A percentile compares a stretch with the other conserved stretches of the same genome.
Conservation (phyloP, 64 coral and sea anemone genomes). For the Stichodactyla helianthus region DNA sequence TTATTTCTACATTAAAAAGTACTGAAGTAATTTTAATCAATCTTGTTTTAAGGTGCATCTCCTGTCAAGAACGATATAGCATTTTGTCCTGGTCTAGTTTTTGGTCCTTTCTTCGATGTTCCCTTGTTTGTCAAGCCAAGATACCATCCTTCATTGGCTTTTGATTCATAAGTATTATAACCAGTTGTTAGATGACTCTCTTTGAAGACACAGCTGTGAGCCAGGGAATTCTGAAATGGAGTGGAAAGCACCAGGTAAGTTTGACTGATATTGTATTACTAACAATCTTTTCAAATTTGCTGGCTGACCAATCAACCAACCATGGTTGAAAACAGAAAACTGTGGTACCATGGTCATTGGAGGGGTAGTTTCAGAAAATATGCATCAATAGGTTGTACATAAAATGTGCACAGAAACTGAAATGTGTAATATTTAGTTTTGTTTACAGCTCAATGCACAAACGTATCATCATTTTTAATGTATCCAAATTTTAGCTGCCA, state of each 20-base stretch:
- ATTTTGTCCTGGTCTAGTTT: constrained; percentile 28
- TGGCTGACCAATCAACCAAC: too few relatives aligned
- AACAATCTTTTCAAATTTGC: too few relatives aligned
- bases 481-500: too few relatives aligned
- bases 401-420: too few relatives aligned
- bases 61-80: constrained; percentile 16
- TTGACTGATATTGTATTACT: not conserved
- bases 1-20: not conserved
- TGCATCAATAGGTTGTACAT: too few relatives aligned
- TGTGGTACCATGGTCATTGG: too few relatives aligned
- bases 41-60: constrained; percentile 7
- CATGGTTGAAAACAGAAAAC: too few relatives aligned
- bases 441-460: too few relatives aligned
- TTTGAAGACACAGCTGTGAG: constrained; percentile 33
- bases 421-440: too few relatives aligned
- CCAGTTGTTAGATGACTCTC: not conserved
- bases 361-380: too few relatives aligned
- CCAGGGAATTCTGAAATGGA: constrained; percentile 9
- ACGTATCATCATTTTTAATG: too few relatives aligned
- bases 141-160: constrained; percentile 31
- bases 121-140: constrained; percentile 27
- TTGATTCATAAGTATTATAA: constrained; percentile 36
- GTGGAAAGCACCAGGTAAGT: not conserved
- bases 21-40: not conserved
- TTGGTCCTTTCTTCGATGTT: constrained; percentile 32